Evolutionary conservation across 2,888 invertebrate genomes (phyloP).

Genomic region (Clepsis dumicolana): DNA sequence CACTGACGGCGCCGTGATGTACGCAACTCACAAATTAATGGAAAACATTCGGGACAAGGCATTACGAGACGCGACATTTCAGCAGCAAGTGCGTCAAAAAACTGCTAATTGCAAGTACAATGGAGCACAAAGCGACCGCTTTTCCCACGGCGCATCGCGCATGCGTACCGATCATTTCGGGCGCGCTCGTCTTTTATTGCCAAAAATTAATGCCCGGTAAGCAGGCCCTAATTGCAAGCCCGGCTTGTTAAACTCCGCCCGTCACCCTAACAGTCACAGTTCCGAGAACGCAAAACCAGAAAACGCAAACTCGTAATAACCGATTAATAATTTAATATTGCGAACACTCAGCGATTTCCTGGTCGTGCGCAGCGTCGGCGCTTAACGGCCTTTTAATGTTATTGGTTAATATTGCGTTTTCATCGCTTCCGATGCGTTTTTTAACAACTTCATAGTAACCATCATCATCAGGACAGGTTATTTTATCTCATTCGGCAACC

Average conservation of each 20-base stretch:
- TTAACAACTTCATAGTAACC: slow-evolving; percentile 65
- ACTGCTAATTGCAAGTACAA: slow-evolving; percentile 82
- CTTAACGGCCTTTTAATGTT: slow-evolving; percentile 79
- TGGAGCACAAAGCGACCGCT: slow-evolving; percentile 81
- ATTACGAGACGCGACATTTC: slow-evolving; percentile 79
- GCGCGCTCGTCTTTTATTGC: slow-evolving; percentile 84
- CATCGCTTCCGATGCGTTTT: slow-evolving; percentile 57
- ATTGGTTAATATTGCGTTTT: slow-evolving; percentile 67
- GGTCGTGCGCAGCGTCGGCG: slow-evolving; percentile 59
- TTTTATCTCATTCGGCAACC: slow-evolving; percentile 32
- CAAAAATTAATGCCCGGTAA: slow-evolving; percentile 86
- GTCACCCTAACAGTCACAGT: slow-evolving; percentile 67
- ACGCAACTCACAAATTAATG: slow-evolving; percentile 74
- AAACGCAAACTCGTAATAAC: slow-evolving; percentile 70
- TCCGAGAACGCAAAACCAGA: slow-evolving; percentile 70
- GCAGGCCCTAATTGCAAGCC: slow-evolving; percentile 82
- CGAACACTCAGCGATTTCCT: slow-evolving; percentile 67
- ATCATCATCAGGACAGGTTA: slow-evolving; percentile 34
- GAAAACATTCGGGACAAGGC: slow-evolving; percentile 74
- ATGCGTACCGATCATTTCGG: slow-evolving; percentile 80
- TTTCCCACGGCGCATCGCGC: slow-evolving; percentile 82
- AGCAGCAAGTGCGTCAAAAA: slow-evolving; percentile 80
- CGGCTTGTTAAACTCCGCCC: slow-evolving; percentile 72
- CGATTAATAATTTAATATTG: slow-evolving; percentile 74
- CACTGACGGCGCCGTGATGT: slow-evolving; percentile 47